Base-by-base conservation (phyloP, 2,888 invertebrate species). In the Tiliacea aurago region DNA sequence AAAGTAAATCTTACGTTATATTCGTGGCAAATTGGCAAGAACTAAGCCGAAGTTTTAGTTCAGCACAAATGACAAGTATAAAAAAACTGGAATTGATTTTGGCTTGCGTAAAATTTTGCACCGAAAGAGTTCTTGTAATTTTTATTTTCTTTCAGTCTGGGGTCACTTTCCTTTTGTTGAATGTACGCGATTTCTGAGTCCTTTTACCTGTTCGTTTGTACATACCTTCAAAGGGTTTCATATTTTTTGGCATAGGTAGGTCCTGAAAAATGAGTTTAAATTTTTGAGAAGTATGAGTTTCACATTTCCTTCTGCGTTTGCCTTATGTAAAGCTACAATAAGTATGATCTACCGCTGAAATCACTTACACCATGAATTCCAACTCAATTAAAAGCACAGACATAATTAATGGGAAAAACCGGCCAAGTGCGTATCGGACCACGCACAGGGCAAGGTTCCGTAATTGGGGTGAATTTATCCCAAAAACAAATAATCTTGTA, bases 151-250 rank as follows among this genome's bases (percentile, higher is more conserved):
- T 76, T 70, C 23, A 37, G 58, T 3, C 18, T 10, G n/a, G 63
- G 41, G 28, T 70, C 43, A 43, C 10, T 59, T 71, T 76, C 15
- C 15, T 66, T 66, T 77, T 63, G 73, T 62, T 43, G 2, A 55
- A 43, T 55, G 64, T 72, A 45, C 45, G 20, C 61, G 56, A 63
- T 62, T 56, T 47, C 15, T 13, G 9, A 43, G 20, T 43, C n/a
- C 66, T 78, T 72, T 53, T 33, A 51, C 51, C 23, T 23, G 56
- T 28, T 58, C 49, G 20, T 37, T 45, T 15, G 10, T 13, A n/a
- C 18, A 28, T 15, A 65, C n/a, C 37, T 37, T 70, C 64, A 47
- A 65, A 55, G 20, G 6, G 33, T 6, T 33, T 43, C 28, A 13
- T 53, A 11, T 37, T 56, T 49, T 67, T 23, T n/a, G n/a, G n/a